Base-by-base conservation (phyloP, 2,888 invertebrate genomes). In the Lepas anatifera region DNA sequence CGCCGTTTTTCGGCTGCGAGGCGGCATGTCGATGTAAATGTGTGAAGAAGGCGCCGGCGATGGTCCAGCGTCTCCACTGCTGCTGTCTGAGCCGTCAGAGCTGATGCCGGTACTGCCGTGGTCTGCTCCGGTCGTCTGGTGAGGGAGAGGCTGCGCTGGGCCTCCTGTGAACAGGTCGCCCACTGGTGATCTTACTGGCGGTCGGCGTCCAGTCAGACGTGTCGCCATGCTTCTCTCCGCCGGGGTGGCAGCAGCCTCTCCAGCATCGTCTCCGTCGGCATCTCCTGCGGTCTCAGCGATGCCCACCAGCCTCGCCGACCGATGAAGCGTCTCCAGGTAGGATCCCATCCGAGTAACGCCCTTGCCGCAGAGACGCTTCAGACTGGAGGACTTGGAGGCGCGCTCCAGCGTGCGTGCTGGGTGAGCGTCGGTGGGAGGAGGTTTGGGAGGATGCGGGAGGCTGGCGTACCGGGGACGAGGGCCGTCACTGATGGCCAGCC, bases 11-110 rank as follows among this genome's bases (percentile, higher is more conserved):
- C 22, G 6, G 32, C 58, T 32, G 32, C 58, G 58, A 13, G 58
- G 58, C 58, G 58, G 58, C 58, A 58, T 58, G 35, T 58, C 58
- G 58, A 58, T 58, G 58, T 58, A 58, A 35, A 58, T 58, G 58
- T 58, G 58, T 1, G 58, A 58, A 3, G 58, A 58, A 13, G 58
- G 58, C 58, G 35, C 58, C 16, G 58, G 58, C 58, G 58, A 58
- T 7, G 32, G 18, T 18, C 58, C 35, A 35, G 35, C 58, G 58
- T 35, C 58, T 22, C 25, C 22, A 35, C 58, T 58, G 35, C 35
- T 32, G 22, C 35, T 35, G 25, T 58, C 58, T 18, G 58, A 58
- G 58, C 25, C 35, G 58, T 58, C 58, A 8, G 58, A 58, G 58
- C 58, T 58, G 52, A 16, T 18, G 22, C 25, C 58, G 16, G 35